Evolutionary conservation across 2,113 vertebrate species (phyloP), one percentile per base, ranked within the genome.

Genomic region (Lagopus muta): DNA sequence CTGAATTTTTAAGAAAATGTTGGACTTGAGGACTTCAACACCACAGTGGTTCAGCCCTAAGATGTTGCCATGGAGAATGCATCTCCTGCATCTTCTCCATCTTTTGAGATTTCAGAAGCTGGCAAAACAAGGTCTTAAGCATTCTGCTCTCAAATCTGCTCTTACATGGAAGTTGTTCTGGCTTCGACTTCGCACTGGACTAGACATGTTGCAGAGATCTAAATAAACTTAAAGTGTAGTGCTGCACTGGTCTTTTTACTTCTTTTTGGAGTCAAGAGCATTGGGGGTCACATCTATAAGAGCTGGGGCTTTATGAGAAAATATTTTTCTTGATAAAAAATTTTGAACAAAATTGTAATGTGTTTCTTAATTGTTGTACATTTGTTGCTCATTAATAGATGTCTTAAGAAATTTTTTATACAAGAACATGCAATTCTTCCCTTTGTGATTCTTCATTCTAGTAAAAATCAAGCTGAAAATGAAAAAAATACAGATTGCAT

Each of bases 391-490:
- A 78, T 69, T 90, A 91, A 78, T 72, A 16, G 45, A 64, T 8
- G 15, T 75, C 32, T 71, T 55, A 74, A 71, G 11, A 45, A 88
- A 9, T 2, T 17, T 14, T 38, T 45, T 60, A 24, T 28, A 8
- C 5, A 83, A 55, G 27, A 84, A 75, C 19, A 38, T 10, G 16
- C 10, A 77, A 43, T 45, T 81, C 38, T 27, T 76, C 30, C 24
- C 55, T 77, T 57, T 89, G 61, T 20, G 8, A 78, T 77, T 83
- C 50, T 82, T 91, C 64, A 80, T 48, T 89, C 13, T 74, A 95
- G 21, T 54, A 77, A 90, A 92, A 92, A 42, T 18, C 42, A 70
- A 90, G 72, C 38, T 71, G 45, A 90, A 91, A 73, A 84, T 38
- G 6, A 60, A 78, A 81, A 48, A 78, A 67, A 45, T 27, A 13